Evolutionary conservation across 2,888 invertebrate genomes (phyloP), one percentile per base, ranked within the genome.

Genomic region (Pecten maximus): DNA sequence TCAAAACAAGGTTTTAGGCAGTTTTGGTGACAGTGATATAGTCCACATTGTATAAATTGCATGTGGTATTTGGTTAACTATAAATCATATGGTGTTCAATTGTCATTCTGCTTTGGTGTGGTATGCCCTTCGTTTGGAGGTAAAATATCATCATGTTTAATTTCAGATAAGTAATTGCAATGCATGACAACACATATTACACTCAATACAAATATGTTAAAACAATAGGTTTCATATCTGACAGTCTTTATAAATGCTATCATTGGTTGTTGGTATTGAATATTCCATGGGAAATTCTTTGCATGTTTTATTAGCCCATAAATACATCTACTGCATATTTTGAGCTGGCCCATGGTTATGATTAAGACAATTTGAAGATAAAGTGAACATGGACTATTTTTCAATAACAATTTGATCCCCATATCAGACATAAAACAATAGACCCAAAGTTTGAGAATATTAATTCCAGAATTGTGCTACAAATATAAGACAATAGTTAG

Each of bases 271-370:
- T 74, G 74, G 44, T 15, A 12, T 28, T 15, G 10, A 40, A 12
- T 86, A 40, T 16, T 23, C 0, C 1, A 40, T 87, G 0, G n/a
- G n/a, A n/a, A 87, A 3, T 87, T 19, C 16, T 87, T 87, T 40
- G 40, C 87, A 87, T 40, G 40, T 87, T 87, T 15, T 40, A 28
- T 87, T 87, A 35, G 40, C 28, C n/a, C 87, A 87, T 87, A 35
- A 40, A 87, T 54, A 87, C 19, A 87, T 87, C 39, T 10, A 23
- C 87, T 40, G 12, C 28, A 40, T 2, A 87, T 28, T 40, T 40
- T 87, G 40, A 87, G 35, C 15, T 39, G 10, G 10, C 48, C 48
- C 48, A 4, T 16, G 48, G 48, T 19, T 48, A 19, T 8, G 4
- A 19, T 48, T 16, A 48, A 48, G 54, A 54, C n/a, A 54, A 23